A percentile compares a stretch with the other conserved stretches of the same genome.
phyloP scores from a whole-genome alignment of 2,888 invertebrate species.

The Drosophila stalkeri region DNA sequence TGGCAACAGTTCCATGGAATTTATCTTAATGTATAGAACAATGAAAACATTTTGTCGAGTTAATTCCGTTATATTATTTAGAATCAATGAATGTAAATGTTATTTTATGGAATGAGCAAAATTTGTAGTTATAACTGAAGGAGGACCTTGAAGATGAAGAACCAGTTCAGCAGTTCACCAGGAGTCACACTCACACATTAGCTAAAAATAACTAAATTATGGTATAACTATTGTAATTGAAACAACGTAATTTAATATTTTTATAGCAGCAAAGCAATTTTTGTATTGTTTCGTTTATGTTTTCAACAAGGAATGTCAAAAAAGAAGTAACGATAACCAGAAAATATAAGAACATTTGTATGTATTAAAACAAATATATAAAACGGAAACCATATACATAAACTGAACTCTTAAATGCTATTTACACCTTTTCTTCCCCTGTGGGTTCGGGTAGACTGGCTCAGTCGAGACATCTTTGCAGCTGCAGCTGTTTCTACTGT shows the following conservation, averaged over 20 bases:
- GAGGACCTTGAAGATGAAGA: slow-evolving; percentile 26
- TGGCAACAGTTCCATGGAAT: slow-evolving; percentile 51
- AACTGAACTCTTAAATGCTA: slow-evolving; percentile 32
- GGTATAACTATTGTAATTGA: slow-evolving; percentile 63
- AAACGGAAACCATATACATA: slow-evolving; percentile 63
- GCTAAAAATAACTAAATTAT: slow-evolving; percentile 64
- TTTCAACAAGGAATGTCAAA: slow-evolving; percentile 40
- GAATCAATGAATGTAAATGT: slow-evolving; percentile 48
- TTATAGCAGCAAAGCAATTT: slow-evolving; percentile 59
- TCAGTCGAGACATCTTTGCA: slow-evolving; percentile 18
- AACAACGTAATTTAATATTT: slow-evolving; percentile 67
- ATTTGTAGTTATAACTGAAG: slow-evolving; percentile 52
- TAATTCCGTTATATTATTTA: slow-evolving; percentile 47
- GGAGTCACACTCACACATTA: slow-evolving; percentile 47
- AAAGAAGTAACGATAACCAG: slow-evolving; percentile 24
- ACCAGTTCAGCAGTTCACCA: not conserved
- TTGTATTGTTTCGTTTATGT: slow-evolving; percentile 66
- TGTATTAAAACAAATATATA: slow-evolving; percentile 54
- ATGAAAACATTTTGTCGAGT: slow-evolving; percentile 42
- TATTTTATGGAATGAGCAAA: slow-evolving; percentile 42
- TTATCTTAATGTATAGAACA: slow-evolving; percentile 58
- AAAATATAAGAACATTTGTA: slow-evolving; percentile 45
- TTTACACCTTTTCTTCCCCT: slow-evolving; percentile 16
- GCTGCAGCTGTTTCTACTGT: slow-evolving; percentile 23
- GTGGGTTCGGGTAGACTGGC: slow-evolving; percentile 17